phyloP scores from a whole-genome alignment of 1,140 invertebrate genomes.

The Drosophila carrolli region DNA sequence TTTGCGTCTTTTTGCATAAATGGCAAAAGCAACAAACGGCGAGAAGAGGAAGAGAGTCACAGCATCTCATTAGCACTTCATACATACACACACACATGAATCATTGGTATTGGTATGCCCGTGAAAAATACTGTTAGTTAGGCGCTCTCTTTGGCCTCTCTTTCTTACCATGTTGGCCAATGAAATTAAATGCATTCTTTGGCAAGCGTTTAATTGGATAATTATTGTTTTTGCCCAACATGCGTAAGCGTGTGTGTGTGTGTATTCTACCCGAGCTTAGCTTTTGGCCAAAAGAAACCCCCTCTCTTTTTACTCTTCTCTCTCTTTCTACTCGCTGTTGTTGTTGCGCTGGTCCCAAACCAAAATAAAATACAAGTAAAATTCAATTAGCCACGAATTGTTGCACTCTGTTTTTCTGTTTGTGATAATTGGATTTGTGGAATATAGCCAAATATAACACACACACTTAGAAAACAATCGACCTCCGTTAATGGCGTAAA shows the following conservation, averaged over 20 bases:
- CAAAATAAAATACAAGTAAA: conserved; percentile 67
- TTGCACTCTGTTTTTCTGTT: conserved; percentile 61
- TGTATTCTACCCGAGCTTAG: conserved; percentile 56
- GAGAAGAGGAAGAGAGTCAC: conserved; percentile 50
- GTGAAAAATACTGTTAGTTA: conserved; percentile 79
- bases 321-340: conserved; percentile 55
- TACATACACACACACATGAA: conserved; percentile 30
- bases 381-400: conserved; percentile 76
- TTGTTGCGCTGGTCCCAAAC: conserved; percentile 54
- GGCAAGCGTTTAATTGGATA: conserved; percentile 73
- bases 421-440: conserved; percentile 69
- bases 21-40: conserved; percentile 75
- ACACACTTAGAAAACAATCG: conserved; percentile 69
- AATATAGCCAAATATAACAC: conserved; percentile 64
- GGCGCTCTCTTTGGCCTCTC: conserved; percentile 31
- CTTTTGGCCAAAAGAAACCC: conserved; percentile 39
- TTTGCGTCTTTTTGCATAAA: conserved; percentile 76
- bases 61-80: conserved; percentile 79
- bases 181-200: conserved; percentile 75
- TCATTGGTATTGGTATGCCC: conserved; percentile 54
- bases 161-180: conserved; percentile 42
- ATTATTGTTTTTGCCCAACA: conserved; percentile 58
- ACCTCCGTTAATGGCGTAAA: conserved; percentile 77
- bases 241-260: conserved; percentile 36
- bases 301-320: conserved; percentile 32